Conservation (phyloP, 2,888 invertebrate species). For the Deladenus siricidicola region DNA sequence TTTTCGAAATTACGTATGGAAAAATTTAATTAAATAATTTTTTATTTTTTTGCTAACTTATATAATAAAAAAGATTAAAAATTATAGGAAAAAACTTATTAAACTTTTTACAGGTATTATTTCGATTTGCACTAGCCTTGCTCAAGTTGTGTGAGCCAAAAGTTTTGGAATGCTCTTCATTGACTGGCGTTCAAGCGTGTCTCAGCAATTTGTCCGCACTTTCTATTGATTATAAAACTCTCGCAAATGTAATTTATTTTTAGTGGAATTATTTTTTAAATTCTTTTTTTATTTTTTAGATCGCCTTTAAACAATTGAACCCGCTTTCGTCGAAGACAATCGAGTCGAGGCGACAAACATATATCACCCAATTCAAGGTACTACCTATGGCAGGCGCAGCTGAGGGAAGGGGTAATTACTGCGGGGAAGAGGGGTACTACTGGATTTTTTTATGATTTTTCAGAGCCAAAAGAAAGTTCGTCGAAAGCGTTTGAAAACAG, state of each 20-base stretch:
- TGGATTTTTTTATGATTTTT: too few species aligned
- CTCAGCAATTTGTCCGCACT: slow-evolving; percentile 57
- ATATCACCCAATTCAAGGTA: slow-evolving; percentile 43
- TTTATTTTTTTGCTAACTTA: background rate
- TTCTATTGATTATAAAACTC: slow-evolving; percentile 57
- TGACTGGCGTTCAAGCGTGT: slow-evolving; percentile 50
- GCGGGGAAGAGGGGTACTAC: too few species aligned
- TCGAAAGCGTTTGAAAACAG: too few species aligned
- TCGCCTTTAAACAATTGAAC: slow-evolving; percentile 58
- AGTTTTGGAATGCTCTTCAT: slow-evolving; percentile 54
- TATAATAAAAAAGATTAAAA: too few species aligned
- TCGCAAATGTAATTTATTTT: slow-evolving; percentile 55
- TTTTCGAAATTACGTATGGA: too few species aligned
- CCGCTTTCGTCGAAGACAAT: slow-evolving; percentile 58
- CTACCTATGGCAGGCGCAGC: too few species aligned
- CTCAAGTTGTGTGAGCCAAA: slow-evolving; percentile 57
- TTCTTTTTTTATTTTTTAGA: slow-evolving; percentile 45
- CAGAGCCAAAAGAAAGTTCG: too few species aligned
- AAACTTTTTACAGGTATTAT: slow-evolving; percentile 55
- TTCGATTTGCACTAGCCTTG: slow-evolving; percentile 59
- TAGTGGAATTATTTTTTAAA: background rate
- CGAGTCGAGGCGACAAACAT: slow-evolving; percentile 55
- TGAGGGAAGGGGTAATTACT: too few species aligned
- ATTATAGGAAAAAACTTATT: background rate
- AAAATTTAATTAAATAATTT: background rate